These are phyloP conservation scores for Drosophila infuscata DNA, from an alignment of 2,888 invertebrate genomes.

Conservation along the genomic window DNA sequence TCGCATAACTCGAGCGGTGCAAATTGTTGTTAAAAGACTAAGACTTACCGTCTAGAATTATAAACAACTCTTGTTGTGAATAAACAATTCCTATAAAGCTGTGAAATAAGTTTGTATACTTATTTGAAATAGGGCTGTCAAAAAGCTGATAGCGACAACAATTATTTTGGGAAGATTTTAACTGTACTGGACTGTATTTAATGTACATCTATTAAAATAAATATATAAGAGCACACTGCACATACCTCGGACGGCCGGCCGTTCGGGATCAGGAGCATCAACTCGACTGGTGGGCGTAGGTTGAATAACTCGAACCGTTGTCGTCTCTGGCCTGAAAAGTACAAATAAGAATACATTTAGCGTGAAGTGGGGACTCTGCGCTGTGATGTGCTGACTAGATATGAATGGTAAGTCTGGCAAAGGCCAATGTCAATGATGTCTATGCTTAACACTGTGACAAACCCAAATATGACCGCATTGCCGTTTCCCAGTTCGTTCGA, in stretches of 20 bases:
- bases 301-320: conserved; percentile 22
- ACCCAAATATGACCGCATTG: conserved; percentile 40
- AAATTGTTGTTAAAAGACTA: too few species aligned
- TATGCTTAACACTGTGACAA: conserved; percentile 39
- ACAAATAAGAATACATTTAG: neutral
- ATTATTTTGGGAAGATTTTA: neutral
- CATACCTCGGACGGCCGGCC: conserved; percentile 65
- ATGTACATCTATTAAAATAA: neutral
- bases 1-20: too few species aligned
- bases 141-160: too few species aligned
- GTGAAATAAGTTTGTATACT: too few species aligned
- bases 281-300: conserved; percentile 31
- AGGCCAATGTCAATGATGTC: conserved; percentile 12
- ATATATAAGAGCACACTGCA: neutral
- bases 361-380: neutral
- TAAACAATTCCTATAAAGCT: too few species aligned
- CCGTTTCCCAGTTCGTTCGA: conserved; percentile 27
- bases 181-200: neutral
- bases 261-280: conserved; percentile 13
- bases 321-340: conserved; percentile 34
- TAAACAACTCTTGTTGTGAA: too few species aligned
- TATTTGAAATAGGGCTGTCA: too few species aligned
- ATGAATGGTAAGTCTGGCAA: neutral
- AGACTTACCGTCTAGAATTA: too few species aligned
- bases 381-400: neutral